Base-by-base conservation (phyloP, 2,888 invertebrate species). In the Seira musarum region DNA sequence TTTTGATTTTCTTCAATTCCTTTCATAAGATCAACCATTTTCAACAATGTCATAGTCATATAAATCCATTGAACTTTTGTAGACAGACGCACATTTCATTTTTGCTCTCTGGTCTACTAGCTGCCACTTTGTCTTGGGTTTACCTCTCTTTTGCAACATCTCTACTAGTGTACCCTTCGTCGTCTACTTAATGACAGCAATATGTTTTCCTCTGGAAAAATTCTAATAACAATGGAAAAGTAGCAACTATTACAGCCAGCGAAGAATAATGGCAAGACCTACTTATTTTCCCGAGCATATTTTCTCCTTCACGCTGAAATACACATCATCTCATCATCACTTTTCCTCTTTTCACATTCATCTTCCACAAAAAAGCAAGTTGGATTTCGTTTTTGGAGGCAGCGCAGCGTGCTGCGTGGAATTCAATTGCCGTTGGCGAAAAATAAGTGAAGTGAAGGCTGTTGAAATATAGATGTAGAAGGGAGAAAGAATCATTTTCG, bases 351-450 rank as follows among this genome's bases (percentile, higher is more conserved):
- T 19, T n/a, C 66, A 21, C 69, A 21, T 63, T 6, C 8, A 35
- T 24, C 21, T 66, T 17, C 6, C 19, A n/a, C n/a, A n/a, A 40
- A 40, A 40, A 8, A n/a, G n/a, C n/a, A n/a, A n/a, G n/a, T n/a
- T n/a, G n/a, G n/a, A n/a, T n/a, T n/a, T n/a, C n/a, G n/a, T n/a
- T n/a, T n/a, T n/a, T n/a, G n/a, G n/a, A n/a, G 19, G 66, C 53
- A 53, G 24, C 70, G 65, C 57, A 65, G 49, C 57, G 40, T 40
- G 40, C 13, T 40, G 6, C 40, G 40, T 40, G n/a, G 40, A 40
- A 70, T 77, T 77, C 64, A 77, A 77, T 70, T 65, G 77, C 77
- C 77, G 35, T 21, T 15, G 77, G 77, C 77, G 21, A 53, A 68
- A 68, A 46, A 66, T n/a, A 17, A 2, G 40, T 10, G 30, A 66